A percentile compares a stretch with the other conserved stretches of the same genome.
These are phyloP conservation scores for Adelphocoris suturalis DNA, from an alignment of 2,888 invertebrate species.

Conservation along the genomic window DNA sequence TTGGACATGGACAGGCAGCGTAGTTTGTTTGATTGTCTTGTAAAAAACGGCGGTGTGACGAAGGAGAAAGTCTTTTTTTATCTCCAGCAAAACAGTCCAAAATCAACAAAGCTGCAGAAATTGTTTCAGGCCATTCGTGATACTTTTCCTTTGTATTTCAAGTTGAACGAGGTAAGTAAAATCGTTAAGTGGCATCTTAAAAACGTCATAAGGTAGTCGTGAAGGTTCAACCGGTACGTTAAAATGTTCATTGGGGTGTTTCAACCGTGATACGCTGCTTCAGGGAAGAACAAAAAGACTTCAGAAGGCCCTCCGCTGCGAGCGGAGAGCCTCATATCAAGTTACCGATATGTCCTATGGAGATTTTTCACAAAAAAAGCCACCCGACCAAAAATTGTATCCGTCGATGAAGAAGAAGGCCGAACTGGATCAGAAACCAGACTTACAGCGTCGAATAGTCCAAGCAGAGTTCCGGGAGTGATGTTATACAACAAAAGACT, in stretches of 20 bases:
- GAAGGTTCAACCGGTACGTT: neutral
- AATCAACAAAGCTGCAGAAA: no score
- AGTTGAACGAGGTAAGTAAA: no score
- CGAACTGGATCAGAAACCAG: neutral
- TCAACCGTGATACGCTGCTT: conserved; percentile 2
- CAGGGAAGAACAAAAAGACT: neutral
- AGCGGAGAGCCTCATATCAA: neutral
- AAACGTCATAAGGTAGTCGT: no score
- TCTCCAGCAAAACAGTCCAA: no score
- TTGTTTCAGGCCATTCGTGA: no score
- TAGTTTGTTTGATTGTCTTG: no score
- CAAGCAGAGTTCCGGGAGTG: neutral
- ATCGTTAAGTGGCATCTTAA: no score
- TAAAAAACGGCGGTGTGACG: no score
- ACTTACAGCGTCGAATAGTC: neutral
- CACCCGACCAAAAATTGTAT: neutral
- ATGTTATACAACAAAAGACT: neutral
- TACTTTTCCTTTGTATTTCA: no score
- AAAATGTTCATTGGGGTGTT: conserved; percentile 16
- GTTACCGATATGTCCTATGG: neutral
- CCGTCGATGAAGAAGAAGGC: neutral
- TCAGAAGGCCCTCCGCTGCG: neutral
- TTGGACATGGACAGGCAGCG: no score
- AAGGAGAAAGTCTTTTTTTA: no score
- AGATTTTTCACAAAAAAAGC: neutral